Base-by-base conservation (phyloP, 2,888 invertebrate species). In the Noctua janthe region DNA sequence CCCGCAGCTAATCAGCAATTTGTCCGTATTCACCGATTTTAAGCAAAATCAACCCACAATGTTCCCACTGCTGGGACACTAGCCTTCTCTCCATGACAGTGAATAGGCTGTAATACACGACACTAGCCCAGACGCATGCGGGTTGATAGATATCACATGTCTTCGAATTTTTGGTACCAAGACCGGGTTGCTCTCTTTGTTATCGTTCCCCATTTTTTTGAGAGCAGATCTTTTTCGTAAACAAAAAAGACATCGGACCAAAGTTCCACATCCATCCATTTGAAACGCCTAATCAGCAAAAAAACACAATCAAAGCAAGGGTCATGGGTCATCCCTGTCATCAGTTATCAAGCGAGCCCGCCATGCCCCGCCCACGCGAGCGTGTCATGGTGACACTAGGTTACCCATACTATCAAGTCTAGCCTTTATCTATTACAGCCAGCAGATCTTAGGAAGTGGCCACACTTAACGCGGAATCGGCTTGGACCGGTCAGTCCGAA, bases 341-440 rank as follows among this genome's bases (percentile, higher is more conserved):
- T 11, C 72, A 74, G 76, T 77, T 77, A 85, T 84, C 86, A 10
- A 13, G 13, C 23, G 0, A 23, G n/a, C 47, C 47, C 67, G 15
- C 47, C 73, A 64, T 72, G 49, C 80, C 35, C 3, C 23, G 15
- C 49, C 43, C 84, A 84, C 71, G 84, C 74, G n/a, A 69, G 20
- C 67, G 3, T 49, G 17, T 69, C 76, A 84, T 85, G 81, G 73
- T 72, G 73, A 51, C 74, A 43, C 49, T 51, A 69, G 5, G 70
- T 66, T 74, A 74, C n/a, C 71, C 71, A 73, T 70, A 1, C 11
- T 83, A 70, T 70, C 66, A 49, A 20, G 29, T 11, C 64, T 62
- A 71, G 64, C 39, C 49, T 13, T 70, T 81, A 81, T 69, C 59
- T 72, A 29, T 66, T 71, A 56, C 23, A 43, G 49, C 13, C 47